Conservation (phyloP, 2,888 invertebrate genomes). For the Caenorhabditis doughertyi region DNA sequence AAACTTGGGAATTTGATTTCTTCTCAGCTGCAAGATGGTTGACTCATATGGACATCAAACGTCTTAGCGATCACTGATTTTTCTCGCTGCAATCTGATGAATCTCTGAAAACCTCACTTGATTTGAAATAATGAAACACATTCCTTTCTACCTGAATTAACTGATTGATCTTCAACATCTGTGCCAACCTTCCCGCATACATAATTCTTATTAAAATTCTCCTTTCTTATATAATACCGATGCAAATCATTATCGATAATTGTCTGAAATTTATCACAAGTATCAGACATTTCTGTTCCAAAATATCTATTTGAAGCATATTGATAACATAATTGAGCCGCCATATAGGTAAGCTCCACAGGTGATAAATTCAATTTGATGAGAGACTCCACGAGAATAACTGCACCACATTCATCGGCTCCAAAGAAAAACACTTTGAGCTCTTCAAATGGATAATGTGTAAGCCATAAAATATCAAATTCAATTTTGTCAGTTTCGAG, state of each 20-base stretch:
- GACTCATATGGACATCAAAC: constrained; percentile 27
- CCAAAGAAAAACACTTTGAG: too few relatives aligned
- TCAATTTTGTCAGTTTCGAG: constrained; percentile 6
- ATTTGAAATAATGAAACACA: too few relatives aligned
- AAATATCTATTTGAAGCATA: constrained; percentile 36
- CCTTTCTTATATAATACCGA: constrained; percentile 31
- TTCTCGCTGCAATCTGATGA: too few relatives aligned
- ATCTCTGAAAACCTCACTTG: too few relatives aligned
- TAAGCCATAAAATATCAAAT: constrained; percentile 30
- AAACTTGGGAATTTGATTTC: constrained; percentile 30
- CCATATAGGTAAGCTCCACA: constrained; percentile 60
- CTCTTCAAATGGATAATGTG: too few relatives aligned
- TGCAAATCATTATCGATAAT: constrained; percentile 57
- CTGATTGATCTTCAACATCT: constrained; percentile 59
- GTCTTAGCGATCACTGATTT: too few relatives aligned
- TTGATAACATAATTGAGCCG: constrained; percentile 53
- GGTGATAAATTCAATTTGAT: background rate
- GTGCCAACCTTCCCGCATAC: constrained; percentile 63
- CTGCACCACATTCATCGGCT: too few relatives aligned
- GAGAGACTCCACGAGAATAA: background rate
- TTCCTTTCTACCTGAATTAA: constrained; percentile 48
- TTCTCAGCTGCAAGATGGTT: constrained; percentile 24
- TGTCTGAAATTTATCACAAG: constrained; percentile 36
- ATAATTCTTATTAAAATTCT: constrained; percentile 56
- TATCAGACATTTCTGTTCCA: constrained; percentile 17